These are phyloP conservation scores for Cinara cedri DNA, from an alignment of 2,888 invertebrate genomes.

Conservation along the genomic window DNA sequence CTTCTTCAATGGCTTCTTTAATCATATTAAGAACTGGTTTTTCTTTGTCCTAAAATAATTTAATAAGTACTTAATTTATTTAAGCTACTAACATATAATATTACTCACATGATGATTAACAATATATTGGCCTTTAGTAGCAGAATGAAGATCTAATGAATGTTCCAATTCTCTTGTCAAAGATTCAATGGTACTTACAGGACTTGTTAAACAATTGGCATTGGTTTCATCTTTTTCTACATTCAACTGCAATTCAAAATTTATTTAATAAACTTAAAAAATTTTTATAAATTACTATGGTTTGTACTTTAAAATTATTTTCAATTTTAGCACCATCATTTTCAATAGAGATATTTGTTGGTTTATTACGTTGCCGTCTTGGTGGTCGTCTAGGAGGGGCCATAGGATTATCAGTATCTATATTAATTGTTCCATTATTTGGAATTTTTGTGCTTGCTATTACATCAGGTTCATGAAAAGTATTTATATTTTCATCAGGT, in stretches of 20 bases:
- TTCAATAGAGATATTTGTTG: conserved; percentile 63
- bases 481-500: conserved; percentile 37
- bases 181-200: conserved; percentile 79
- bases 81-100: conserved; percentile 13
- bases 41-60: conserved; percentile 50
- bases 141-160: conserved; percentile 73
- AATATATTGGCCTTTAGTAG: conserved; percentile 70
- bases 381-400: conserved; percentile 85
- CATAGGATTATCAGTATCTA: conserved; percentile 64
- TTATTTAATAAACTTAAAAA: background rate
- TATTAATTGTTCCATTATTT: conserved; percentile 62
- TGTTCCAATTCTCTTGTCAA: conserved; percentile 83
- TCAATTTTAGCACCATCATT: conserved; percentile 58
- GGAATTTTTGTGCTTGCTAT: conserved; percentile 84
- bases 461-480: conserved; percentile 84
- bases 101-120: conserved; percentile 68
- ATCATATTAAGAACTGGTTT: conserved; percentile 47
- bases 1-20: conserved; percentile 34
- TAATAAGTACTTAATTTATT: conserved; percentile 5
- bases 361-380: conserved; percentile 75
- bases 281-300: background rate
- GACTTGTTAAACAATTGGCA: conserved; percentile 64
- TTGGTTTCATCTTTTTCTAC: conserved; percentile 33
- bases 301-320: conserved; percentile 39
- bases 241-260: conserved; percentile 17